Percentiles rank a stretch among this genome's conserved stretches.
These are phyloP conservation scores for Thermophis baileyi DNA, from an alignment of 2,113 vertebrate species.

Conservation along the genomic window DNA sequence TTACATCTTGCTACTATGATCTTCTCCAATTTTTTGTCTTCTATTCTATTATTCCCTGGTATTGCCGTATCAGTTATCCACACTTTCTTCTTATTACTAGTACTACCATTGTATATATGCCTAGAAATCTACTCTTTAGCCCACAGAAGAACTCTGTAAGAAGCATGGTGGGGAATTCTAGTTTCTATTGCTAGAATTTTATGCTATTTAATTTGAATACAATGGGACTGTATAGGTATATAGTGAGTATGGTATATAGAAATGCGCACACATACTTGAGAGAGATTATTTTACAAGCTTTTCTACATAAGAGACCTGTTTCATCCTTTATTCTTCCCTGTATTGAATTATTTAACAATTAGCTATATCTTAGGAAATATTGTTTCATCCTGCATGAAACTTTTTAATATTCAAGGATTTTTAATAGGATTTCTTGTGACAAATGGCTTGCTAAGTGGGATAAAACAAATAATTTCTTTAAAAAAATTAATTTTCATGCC, in stretches of 20 bases:
- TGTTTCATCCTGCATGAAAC: conserved; percentile 38
- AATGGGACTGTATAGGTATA: neutral
- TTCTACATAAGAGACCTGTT: neutral
- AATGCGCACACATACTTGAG: neutral
- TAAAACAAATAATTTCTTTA: neutral
- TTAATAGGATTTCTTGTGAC: conserved; percentile 44
- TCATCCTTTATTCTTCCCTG: conserved; percentile 30
- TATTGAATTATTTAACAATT: conserved; percentile 47
- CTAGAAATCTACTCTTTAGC: neutral
- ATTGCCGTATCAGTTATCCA: neutral
- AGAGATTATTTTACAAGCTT: conserved; percentile 18
- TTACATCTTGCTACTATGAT: neutral
- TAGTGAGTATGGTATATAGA: neutral
- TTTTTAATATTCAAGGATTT: conserved; percentile 41
- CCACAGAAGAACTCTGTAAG: neutral
- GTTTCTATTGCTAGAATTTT: conserved; percentile 43
- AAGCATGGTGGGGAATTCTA: neutral
- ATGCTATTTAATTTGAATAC: conserved; percentile 35
- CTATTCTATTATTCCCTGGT: neutral
- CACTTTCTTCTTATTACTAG: neutral
- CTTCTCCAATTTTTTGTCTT: neutral
- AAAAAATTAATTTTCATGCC: neutral
- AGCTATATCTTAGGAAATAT: conserved; percentile 47
- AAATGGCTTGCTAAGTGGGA: conserved; percentile 16
- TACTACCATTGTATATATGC: neutral